Conservation (phyloP, 2,888 invertebrate genomes). For the Helleia helle region DNA sequence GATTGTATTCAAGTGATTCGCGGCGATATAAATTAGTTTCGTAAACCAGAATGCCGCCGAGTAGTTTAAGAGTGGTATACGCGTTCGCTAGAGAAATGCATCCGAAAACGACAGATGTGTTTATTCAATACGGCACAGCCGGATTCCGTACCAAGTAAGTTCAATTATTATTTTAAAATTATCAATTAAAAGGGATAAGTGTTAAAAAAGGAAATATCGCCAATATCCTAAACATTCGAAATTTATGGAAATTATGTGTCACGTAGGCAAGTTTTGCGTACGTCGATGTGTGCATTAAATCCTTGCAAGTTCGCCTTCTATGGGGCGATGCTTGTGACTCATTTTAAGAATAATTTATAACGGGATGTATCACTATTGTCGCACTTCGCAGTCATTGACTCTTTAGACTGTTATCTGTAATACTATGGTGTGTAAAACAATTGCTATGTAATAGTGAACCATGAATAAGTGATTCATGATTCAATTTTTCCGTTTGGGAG, state of each 20-base stretch:
- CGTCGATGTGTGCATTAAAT: conserved; percentile 21
- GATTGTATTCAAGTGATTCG: conserved; percentile 57
- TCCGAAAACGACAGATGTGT: conserved; percentile 77
- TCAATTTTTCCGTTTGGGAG: too few species aligned
- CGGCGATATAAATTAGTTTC: conserved; percentile 62
- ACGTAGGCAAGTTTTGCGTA: conserved; percentile 27
- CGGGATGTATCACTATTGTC: conserved; percentile 42
- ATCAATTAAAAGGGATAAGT: conserved; percentile 17
- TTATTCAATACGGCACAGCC: conserved; percentile 88
- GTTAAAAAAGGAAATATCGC: too few species aligned
- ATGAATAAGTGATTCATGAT: too few species aligned
- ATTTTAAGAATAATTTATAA: conserved; percentile 52
- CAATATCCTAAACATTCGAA: neutral
- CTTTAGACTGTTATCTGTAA: too few species aligned
- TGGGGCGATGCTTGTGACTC: conserved; percentile 40
- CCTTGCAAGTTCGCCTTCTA: conserved; percentile 25
- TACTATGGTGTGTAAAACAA: conserved; percentile 32
- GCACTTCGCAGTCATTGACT: conserved; percentile 59
- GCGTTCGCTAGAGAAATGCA: conserved; percentile 87
- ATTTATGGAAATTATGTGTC: conserved; percentile 18
- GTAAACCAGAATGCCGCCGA: conserved; percentile 65
- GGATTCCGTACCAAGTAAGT: conserved; percentile 88
- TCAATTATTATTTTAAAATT: conserved; percentile 21
- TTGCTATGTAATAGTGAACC: too few species aligned
- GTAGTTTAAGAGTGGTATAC: conserved; percentile 79